Conservation (phyloP, 2,797 vertebrate species). For the Staurois parvus region DNA sequence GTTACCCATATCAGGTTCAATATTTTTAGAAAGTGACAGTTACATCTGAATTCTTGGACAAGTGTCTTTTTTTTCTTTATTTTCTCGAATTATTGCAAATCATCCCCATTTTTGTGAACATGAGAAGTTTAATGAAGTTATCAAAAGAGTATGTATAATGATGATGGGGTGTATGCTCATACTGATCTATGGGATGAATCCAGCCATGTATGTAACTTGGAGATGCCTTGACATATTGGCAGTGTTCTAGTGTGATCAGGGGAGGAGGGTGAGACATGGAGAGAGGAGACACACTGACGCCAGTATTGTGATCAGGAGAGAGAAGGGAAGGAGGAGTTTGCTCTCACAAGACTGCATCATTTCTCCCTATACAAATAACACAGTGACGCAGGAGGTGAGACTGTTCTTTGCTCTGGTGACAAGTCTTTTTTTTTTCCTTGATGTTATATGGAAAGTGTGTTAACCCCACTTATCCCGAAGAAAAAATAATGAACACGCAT, state of each 20-base stretch:
- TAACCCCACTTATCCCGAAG: background rate
- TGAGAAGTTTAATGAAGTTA: too few relatives aligned
- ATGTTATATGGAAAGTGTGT: background rate
- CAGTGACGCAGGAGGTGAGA: slow-evolving; percentile 38
- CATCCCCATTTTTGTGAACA: too few relatives aligned
- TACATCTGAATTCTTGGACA: too few relatives aligned
- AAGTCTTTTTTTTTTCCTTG: background rate
- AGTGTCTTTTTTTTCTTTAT: too few relatives aligned
- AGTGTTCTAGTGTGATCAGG: slow-evolving; percentile 54
- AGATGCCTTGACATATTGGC: slow-evolving; percentile 6
- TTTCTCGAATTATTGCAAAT: too few relatives aligned
- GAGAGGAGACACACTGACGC: slow-evolving; percentile 89
- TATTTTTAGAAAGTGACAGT: too few relatives aligned
- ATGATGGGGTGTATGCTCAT: too few relatives aligned
- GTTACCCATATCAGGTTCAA: too few relatives aligned
- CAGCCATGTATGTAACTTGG: slow-evolving; percentile 2
- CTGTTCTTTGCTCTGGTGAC: slow-evolving; percentile 61
- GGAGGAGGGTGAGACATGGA: slow-evolving; percentile 71
- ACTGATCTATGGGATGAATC: background rate
- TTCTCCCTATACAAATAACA: slow-evolving; percentile 36
- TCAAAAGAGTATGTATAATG: too few relatives aligned
- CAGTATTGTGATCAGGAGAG: slow-evolving; percentile 76
- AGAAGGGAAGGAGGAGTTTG: slow-evolving; percentile 66
- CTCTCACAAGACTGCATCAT: slow-evolving; percentile 64
- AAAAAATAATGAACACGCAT: too few relatives aligned